Conservation (phyloP, 2,888 invertebrate genomes). For the Anthophora plumipes region DNA sequence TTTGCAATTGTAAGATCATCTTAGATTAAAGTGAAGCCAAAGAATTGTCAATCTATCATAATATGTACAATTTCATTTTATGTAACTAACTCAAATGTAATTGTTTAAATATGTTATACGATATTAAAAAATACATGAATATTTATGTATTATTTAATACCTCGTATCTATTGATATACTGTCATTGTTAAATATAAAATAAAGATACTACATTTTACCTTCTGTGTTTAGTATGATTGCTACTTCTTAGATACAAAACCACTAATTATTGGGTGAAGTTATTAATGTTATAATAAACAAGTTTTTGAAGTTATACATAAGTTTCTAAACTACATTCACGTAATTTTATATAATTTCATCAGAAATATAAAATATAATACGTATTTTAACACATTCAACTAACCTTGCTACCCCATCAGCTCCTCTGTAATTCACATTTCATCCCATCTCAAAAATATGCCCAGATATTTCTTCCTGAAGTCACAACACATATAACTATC, state of each 20-base stretch:
- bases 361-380: background rate
- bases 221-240: background rate
- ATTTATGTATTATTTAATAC: slow-evolving; percentile 37
- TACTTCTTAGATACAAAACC: background rate
- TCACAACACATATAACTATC: background rate
- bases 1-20: slow-evolving; percentile 16
- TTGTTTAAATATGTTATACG: slow-evolving; percentile 44
- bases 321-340: background rate
- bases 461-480: background rate
- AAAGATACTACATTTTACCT: background rate
- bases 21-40: slow-evolving; percentile 33
- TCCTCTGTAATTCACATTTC: background rate
- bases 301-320: background rate
- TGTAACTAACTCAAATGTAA: slow-evolving; percentile 32
- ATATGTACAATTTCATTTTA: slow-evolving; percentile 29
- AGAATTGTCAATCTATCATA: slow-evolving; percentile 36
- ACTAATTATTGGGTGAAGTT: background rate
- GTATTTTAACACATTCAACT: slow-evolving; percentile 1
- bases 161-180: background rate
- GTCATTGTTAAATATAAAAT: background rate
- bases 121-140: slow-evolving; percentile 31
- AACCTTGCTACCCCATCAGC: background rate
- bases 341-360: background rate
- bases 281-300: background rate
- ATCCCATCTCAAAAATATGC: background rate